Percentiles rank a stretch among this genome's conserved stretches.
phyloP scores from a whole-genome alignment of 2,113 vertebrate species.

The Mesembrinibis cayennensis region DNA sequence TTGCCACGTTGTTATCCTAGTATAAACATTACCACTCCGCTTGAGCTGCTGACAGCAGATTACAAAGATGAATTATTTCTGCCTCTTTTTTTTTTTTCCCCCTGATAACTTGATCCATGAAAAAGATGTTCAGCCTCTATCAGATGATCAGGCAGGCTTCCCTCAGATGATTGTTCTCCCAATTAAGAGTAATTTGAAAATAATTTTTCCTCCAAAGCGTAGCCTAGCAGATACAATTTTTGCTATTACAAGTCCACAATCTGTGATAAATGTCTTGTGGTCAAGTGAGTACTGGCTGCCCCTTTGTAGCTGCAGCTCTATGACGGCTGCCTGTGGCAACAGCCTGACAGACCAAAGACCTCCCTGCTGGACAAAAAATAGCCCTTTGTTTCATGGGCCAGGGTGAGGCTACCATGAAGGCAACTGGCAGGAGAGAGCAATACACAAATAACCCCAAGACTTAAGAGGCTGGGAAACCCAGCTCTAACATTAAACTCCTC shows the following conservation, averaged over 20 bases:
- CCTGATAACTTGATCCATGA: background rate
- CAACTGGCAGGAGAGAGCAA: background rate
- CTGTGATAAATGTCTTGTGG: fast-evolving
- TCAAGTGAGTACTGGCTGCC: background rate
- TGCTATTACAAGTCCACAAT: background rate
- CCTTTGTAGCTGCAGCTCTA: background rate
- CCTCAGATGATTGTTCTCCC: background rate
- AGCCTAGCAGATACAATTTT: background rate
- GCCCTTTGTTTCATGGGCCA: background rate
- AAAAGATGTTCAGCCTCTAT: background rate
- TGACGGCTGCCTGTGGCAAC: background rate
- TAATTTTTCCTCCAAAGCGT: background rate
- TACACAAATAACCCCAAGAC: background rate
- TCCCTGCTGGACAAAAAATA: background rate
- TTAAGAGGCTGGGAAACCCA: background rate
- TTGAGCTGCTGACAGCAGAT: background rate
- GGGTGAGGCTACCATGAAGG: background rate
- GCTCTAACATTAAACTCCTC: background rate
- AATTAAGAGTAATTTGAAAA: background rate
- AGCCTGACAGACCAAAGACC: background rate
- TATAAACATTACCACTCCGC: background rate
- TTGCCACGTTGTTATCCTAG: background rate
- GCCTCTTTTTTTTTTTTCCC: background rate
- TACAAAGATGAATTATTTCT: background rate
- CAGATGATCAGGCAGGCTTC: background rate